phyloP scores from a whole-genome alignment of 1,140 invertebrate species.

The Dreissena polymorpha region DNA sequence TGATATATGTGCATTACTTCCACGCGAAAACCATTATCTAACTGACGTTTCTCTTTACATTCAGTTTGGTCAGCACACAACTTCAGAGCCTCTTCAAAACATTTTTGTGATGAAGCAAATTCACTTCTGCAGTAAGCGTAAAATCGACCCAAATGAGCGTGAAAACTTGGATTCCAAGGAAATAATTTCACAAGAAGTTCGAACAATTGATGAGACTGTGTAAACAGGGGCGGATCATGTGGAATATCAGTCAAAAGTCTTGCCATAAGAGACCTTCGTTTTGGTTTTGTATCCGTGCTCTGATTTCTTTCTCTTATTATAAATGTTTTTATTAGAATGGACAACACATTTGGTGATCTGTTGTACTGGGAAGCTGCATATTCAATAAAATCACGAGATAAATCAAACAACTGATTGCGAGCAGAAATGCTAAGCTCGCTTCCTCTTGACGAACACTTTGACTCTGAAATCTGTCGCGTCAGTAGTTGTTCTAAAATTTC shows the following conservation, averaged over 20 bases:
- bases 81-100: conserved; percentile 48
- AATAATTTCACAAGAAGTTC: conserved; percentile 54
- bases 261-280: conserved; percentile 45
- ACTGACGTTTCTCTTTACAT: not conserved
- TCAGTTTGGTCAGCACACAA: conserved; percentile 43
- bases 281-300: conserved; percentile 33
- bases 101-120: conserved; percentile 53
- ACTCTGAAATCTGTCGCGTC: not conserved
- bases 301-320: conserved; percentile 57
- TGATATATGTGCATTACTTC: conserved; percentile 59
- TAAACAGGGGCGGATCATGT: conserved; percentile 46
- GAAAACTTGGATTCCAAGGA: conserved; percentile 56
- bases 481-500: conserved; percentile 65
- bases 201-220: conserved; percentile 43
- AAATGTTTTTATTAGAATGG: conserved; percentile 60
- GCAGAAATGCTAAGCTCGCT: conserved; percentile 31
- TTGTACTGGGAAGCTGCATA: conserved; percentile 53
- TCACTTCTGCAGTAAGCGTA: conserved; percentile 55
- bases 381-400: conserved; percentile 58
- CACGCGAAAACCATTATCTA: conserved; percentile 40
- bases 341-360: not conserved
- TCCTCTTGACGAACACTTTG: not conserved
- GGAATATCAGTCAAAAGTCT: conserved; percentile 56
- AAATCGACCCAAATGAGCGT: conserved; percentile 59
- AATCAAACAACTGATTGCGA: conserved; percentile 35